Evolutionary conservation across 2,113 vertebrate genomes (phyloP).

Genomic region (Melozone crissalis): DNA sequence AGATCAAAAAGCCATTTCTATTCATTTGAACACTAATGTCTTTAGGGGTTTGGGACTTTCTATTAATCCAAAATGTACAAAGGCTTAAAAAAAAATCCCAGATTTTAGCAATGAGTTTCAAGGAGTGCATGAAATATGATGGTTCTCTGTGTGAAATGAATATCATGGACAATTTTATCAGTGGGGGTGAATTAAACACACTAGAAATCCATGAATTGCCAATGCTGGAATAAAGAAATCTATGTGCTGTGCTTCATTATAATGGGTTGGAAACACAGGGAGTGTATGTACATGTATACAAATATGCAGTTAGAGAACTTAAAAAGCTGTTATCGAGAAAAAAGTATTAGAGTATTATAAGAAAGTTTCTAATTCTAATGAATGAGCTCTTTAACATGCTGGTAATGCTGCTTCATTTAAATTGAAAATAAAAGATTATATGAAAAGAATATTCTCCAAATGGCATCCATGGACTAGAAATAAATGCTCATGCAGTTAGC

Average conservation of each 20-base stretch:
- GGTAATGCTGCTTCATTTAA: neutral
- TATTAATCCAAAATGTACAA: conserved; percentile 22
- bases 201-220: neutral
- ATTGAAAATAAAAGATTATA: neutral
- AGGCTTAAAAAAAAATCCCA: neutral
- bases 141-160: neutral
- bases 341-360: neutral
- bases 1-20: conserved; percentile 48
- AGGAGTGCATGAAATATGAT: neutral
- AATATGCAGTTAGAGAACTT: neutral
- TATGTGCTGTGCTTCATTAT: neutral
- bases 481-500: neutral
- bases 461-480: neutral
- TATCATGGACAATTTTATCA: neutral
- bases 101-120: conserved; percentile 17
- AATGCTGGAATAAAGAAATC: neutral
- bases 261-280: neutral
- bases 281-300: neutral
- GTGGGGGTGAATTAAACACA: neutral
- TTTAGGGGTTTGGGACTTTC: conserved; percentile 4
- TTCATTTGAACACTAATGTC: conserved; percentile 40
- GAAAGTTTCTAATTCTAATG: neutral
- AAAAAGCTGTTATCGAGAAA: neutral
- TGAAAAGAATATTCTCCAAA: neutral
- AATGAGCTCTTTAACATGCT: neutral